Percentiles rank a stretch among this genome's conserved stretches.
Conservation (phyloP, 2,888 invertebrate genomes). For the Phyllotreta striolata region DNA sequence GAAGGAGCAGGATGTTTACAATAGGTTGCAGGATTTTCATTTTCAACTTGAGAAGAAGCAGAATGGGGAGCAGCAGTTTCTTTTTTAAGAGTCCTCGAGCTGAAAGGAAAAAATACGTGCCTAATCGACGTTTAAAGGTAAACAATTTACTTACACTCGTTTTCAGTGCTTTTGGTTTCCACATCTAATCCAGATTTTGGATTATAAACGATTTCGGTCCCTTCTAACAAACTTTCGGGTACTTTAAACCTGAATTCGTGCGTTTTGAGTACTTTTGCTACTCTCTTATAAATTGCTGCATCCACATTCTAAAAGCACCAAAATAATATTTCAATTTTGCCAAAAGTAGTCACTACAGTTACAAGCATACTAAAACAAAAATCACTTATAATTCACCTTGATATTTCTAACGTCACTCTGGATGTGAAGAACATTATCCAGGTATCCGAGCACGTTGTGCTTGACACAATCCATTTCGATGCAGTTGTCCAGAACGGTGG, state of each 20-base stretch:
- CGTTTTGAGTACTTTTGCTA: slow-evolving; percentile 74
- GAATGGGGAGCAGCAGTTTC: slow-evolving; percentile 80
- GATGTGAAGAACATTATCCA: slow-evolving; percentile 75
- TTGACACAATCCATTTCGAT: slow-evolving; percentile 78
- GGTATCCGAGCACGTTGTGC: slow-evolving; percentile 77
- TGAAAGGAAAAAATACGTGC: slow-evolving; percentile 53
- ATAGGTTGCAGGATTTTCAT: slow-evolving; percentile 85
- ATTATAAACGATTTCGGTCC: slow-evolving; percentile 72
- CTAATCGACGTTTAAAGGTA: not conserved
- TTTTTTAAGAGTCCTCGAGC: slow-evolving; percentile 84
- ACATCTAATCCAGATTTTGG: slow-evolving; percentile 73
- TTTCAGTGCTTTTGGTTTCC: slow-evolving; percentile 61
- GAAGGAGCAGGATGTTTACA: slow-evolving; percentile 73
- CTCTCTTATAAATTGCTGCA: slow-evolving; percentile 77
- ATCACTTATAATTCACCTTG: slow-evolving; percentile 49
- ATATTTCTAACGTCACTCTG: slow-evolving; percentile 68
- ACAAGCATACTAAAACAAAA: slow-evolving; percentile 1
- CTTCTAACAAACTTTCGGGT: slow-evolving; percentile 76
- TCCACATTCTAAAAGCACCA: slow-evolving; percentile 69
- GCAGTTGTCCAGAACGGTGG: slow-evolving; percentile 77
- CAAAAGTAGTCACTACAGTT: slow-evolving; percentile 2
- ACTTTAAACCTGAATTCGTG: slow-evolving; percentile 77
- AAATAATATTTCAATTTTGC: slow-evolving; percentile 21
- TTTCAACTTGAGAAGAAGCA: slow-evolving; percentile 82
- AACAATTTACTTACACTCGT: slow-evolving; percentile 30